phyloP scores from a whole-genome alignment of 2,797 vertebrate species.

The Peromyscus eremicus region DNA sequence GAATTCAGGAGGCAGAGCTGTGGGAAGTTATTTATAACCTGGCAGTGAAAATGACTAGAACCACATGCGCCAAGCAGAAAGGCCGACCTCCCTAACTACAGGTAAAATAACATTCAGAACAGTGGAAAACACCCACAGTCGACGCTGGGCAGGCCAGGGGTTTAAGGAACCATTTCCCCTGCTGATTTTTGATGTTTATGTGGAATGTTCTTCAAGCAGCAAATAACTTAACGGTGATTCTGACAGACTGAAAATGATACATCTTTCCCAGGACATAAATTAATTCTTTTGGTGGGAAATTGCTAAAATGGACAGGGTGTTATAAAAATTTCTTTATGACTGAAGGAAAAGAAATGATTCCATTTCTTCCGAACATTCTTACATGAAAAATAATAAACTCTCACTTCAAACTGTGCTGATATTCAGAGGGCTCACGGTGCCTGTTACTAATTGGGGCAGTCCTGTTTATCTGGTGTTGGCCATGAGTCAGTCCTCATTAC shows the following conservation, averaged over 20 bases:
- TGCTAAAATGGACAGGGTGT: conserved; percentile 80
- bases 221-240: conserved; percentile 74
- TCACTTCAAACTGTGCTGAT: conserved; percentile 77
- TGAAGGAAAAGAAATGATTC: conserved; percentile 82
- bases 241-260: conserved; percentile 81
- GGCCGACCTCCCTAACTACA: conserved; percentile 78
- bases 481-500: conserved; percentile 18
- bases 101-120: conserved; percentile 85
- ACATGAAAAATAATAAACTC: conserved; percentile 82
- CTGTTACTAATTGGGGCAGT: conserved; percentile 58
- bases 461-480: conserved; percentile 54
- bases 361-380: conserved; percentile 78
- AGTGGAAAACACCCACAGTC: conserved; percentile 81
- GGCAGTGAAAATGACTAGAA: conserved; percentile 76
- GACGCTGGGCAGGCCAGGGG: conserved; percentile 68
- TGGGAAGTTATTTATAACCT: conserved; percentile 83
- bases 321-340: conserved; percentile 81
- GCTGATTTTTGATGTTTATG: conserved; percentile 82
- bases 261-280: conserved; percentile 85
- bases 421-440: conserved; percentile 40
- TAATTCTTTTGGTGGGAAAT: conserved; percentile 79
- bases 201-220: conserved; percentile 80
- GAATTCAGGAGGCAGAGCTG: conserved; percentile 73
- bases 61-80: conserved; percentile 74
- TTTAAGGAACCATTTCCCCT: conserved; percentile 80